Evolutionary conservation across 2,888 invertebrate genomes (phyloP).

Genomic region (Patella depressa): DNA sequence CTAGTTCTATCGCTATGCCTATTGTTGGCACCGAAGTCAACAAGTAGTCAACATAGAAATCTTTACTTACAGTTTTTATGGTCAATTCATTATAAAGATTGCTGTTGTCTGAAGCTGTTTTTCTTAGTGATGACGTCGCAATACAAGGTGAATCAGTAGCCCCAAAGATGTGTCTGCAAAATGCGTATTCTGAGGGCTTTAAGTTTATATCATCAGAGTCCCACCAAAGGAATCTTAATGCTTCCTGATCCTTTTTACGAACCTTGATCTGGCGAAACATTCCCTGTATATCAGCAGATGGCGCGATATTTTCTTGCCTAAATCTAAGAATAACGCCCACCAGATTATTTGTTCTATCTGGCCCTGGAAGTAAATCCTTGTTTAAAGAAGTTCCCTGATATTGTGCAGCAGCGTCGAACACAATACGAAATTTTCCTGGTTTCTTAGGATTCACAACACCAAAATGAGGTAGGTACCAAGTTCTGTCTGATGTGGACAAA

Average conservation of each 20-base stretch:
- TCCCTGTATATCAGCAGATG: slow-evolving; percentile 36
- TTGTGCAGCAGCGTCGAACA: slow-evolving; percentile 37
- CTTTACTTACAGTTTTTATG: too few relatives aligned
- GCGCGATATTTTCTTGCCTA: slow-evolving; percentile 36
- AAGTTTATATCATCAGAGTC: background rate
- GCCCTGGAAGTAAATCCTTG: slow-evolving; percentile 35
- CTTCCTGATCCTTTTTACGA: slow-evolving; percentile 24
- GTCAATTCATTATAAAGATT: too few relatives aligned
- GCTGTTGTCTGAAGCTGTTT: too few relatives aligned
- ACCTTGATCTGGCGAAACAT: slow-evolving; percentile 37
- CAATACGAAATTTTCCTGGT: slow-evolving; percentile 25
- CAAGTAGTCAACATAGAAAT: too few relatives aligned
- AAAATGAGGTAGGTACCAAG: slow-evolving; percentile 36
- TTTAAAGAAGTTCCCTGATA: slow-evolving; percentile 38
- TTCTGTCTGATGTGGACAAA: background rate
- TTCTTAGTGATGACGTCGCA: too few relatives aligned
- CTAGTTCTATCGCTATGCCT: too few relatives aligned
- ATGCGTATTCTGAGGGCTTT: too few relatives aligned
- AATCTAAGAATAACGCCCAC: slow-evolving; percentile 39
- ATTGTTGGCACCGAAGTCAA: too few relatives aligned
- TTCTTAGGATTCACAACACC: slow-evolving; percentile 36
- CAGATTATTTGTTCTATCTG: slow-evolving; percentile 43
- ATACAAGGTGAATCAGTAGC: too few relatives aligned
- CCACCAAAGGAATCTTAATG: slow-evolving; percentile 39
- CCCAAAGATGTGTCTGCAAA: too few relatives aligned